These are phyloP conservation scores for Regulus satrapa DNA, from an alignment of 2,113 vertebrate genomes.

Conservation along the genomic window DNA sequence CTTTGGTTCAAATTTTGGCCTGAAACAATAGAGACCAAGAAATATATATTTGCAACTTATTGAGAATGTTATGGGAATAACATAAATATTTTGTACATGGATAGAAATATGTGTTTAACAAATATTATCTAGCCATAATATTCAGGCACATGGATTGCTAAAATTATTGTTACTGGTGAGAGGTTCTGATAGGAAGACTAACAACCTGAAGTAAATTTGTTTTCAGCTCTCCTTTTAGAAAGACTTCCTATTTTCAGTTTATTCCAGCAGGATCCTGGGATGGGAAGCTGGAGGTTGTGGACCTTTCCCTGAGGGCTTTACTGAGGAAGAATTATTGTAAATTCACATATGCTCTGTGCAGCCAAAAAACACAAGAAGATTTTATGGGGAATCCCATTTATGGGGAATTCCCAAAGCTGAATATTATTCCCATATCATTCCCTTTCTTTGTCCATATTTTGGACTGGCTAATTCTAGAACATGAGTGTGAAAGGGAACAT, in stretches of 20 bases:
- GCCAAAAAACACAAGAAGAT: neutral
- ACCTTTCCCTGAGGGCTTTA: neutral
- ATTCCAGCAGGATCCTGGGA: neutral
- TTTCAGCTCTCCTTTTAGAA: neutral
- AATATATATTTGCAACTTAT: neutral
- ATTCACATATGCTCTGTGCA: neutral
- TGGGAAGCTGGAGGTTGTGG: neutral
- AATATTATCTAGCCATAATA: neutral
- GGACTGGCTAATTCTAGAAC: neutral
- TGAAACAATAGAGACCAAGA: neutral
- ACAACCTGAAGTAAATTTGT: neutral
- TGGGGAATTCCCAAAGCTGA: too few species aligned
- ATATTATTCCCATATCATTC: neutral
- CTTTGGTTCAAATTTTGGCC: neutral
- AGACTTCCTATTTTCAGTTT: neutral
- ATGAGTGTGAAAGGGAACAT: neutral
- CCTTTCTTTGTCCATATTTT: neutral
- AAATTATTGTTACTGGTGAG: neutral
- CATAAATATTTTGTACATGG: neutral
- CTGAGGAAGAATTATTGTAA: neutral
- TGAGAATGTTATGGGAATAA: neutral
- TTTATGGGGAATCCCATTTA: neutral
- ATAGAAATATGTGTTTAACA: neutral
- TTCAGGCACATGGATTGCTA: neutral
- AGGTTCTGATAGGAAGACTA: slow-evolving; percentile 1